phyloP scores from a whole-genome alignment of 1,140 invertebrate species.

The Theocolax elegans region DNA sequence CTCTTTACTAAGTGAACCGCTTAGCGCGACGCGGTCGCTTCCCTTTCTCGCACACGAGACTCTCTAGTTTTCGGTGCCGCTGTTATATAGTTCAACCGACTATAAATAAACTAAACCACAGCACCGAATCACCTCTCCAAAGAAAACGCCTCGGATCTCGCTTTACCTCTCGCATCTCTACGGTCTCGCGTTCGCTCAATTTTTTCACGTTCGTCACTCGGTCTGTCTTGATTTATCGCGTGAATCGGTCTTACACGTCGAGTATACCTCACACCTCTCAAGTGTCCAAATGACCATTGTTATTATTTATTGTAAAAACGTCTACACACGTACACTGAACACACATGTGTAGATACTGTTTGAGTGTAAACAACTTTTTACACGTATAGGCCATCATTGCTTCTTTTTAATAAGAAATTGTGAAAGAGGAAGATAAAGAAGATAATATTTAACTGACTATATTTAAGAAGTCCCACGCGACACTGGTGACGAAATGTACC shows the following conservation, averaged over 20 bases:
- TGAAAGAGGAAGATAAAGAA: too few relatives aligned
- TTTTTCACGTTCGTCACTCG: conserved; percentile 22
- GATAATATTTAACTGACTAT: too few relatives aligned
- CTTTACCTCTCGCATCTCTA: neutral
- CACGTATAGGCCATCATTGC: too few relatives aligned
- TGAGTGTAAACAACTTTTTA: too few relatives aligned
- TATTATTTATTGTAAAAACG: too few relatives aligned
- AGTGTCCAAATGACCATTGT: too few relatives aligned
- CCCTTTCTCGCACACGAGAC: neutral
- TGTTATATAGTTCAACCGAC: conserved; percentile 42
- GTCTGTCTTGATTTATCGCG: conserved; percentile 2
- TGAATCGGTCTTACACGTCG: conserved; percentile 11
- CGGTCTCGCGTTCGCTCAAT: neutral
- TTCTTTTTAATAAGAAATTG: too few relatives aligned
- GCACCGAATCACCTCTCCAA: conserved; percentile 56
- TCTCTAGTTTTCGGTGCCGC: conserved; percentile 6
- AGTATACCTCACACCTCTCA: too few relatives aligned
- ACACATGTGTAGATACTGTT: too few relatives aligned
- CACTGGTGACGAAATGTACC: conserved; percentile 27
- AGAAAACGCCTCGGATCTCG: conserved; percentile 46
- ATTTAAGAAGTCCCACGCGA: conserved; percentile 19
- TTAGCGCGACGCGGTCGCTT: conserved; percentile 9
- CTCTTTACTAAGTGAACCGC: neutral
- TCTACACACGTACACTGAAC: too few relatives aligned
- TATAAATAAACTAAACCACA: conserved; percentile 57